These are phyloP conservation scores for Pachycephus smyrnensis DNA, from an alignment of 2,888 invertebrate genomes.

Conservation along the genomic window DNA sequence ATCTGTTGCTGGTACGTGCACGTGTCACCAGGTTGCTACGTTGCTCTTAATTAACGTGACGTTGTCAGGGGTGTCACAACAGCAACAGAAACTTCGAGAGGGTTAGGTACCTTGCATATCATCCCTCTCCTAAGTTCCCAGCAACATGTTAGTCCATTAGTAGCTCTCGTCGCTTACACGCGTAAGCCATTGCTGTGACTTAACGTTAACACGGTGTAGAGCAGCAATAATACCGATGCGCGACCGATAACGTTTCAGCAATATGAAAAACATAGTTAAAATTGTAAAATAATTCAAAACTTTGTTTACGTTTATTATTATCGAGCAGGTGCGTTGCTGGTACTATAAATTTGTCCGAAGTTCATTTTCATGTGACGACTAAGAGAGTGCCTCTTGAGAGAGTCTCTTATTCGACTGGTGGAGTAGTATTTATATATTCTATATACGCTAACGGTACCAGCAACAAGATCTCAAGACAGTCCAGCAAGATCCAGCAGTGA, in stretches of 20 bases:
- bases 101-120: slow-evolving; percentile 4
- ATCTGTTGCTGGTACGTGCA: not conserved
- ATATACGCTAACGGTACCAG: not conserved
- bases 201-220: not conserved
- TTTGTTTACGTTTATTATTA: not conserved
- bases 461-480: not conserved
- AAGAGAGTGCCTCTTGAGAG: not conserved
- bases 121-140: slow-evolving; percentile 38
- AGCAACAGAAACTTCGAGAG: not conserved
- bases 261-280: not conserved
- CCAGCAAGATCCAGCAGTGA: not conserved
- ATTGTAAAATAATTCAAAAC: not conserved
- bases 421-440: not conserved
- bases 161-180: not conserved
- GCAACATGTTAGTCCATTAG: slow-evolving; percentile 41
- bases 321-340: not conserved
- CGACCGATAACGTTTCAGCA: not conserved
- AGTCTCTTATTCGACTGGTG: not conserved
- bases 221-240: not conserved
- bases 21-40: not conserved
- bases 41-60: slow-evolving; percentile 1
- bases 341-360: not conserved
- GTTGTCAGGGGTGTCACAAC: not conserved
- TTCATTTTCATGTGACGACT: not conserved
- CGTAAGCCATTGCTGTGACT: not conserved